phyloP scores from a whole-genome alignment of 2,888 invertebrate genomes.

The Liopterus haemorrhoidalis region DNA sequence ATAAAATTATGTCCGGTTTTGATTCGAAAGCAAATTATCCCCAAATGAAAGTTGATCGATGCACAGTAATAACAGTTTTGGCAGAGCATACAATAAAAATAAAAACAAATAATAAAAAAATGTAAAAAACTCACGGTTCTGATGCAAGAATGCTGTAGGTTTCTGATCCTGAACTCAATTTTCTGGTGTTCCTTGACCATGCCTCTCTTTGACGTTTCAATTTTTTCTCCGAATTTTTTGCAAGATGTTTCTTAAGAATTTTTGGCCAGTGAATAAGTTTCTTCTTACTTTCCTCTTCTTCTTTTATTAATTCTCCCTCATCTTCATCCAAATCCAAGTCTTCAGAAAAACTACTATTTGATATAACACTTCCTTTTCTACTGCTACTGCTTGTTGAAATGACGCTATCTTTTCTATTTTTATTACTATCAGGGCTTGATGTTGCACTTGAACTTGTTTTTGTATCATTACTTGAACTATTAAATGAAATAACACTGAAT shows the following conservation, averaged over 20 bases:
- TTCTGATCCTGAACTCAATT: slow-evolving; percentile 41
- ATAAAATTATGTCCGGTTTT: no score
- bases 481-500: slow-evolving; percentile 20
- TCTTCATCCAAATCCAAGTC: slow-evolving; percentile 38
- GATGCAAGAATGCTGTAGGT: slow-evolving; percentile 28
- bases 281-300: slow-evolving; percentile 17
- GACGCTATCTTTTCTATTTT: slow-evolving; percentile 32
- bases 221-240: slow-evolving; percentile 42
- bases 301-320: slow-evolving; percentile 29
- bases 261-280: slow-evolving; percentile 38
- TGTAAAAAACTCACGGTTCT: slow-evolving; percentile 26
- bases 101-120: slow-evolving; percentile 11
- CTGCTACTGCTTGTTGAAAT: slow-evolving; percentile 34
- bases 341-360: slow-evolving; percentile 45
- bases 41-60: no score
- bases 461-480: slow-evolving; percentile 5
- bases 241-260: slow-evolving; percentile 39
- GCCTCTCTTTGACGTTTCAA: slow-evolving; percentile 45
- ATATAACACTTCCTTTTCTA: slow-evolving; percentile 44
- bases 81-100: slow-evolving; percentile 7
- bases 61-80: no score
- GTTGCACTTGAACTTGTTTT: slow-evolving; percentile 12
- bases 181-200: slow-evolving; percentile 45
- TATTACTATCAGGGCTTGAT: slow-evolving; percentile 38
- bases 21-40: no score